Evolutionary conservation across 2,113 vertebrate genomes (phyloP).

Genomic region (Sphaerodactylus townsendi): DNA sequence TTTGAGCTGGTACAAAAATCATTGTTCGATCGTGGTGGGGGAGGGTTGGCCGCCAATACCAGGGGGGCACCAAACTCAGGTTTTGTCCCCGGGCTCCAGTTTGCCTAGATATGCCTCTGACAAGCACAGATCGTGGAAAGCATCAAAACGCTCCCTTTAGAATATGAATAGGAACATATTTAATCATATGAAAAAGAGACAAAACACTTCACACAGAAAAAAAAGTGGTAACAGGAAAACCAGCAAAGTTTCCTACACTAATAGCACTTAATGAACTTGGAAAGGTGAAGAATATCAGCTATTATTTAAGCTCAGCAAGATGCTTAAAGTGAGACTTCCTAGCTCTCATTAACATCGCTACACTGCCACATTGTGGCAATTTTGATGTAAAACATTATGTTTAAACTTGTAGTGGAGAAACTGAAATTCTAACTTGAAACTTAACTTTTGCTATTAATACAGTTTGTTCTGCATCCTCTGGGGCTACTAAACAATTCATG

Average conservation of each 20-base stretch:
- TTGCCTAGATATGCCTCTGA: too few relatives aligned
- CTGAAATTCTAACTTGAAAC: neutral
- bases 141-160: too few relatives aligned
- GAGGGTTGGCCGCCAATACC: too few relatives aligned
- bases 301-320: neutral
- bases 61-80: too few relatives aligned
- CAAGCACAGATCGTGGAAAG: neutral
- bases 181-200: neutral
- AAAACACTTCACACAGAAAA: neutral
- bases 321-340: neutral
- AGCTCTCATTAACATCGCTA: neutral
- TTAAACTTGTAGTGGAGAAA: neutral
- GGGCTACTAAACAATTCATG: neutral
- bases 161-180: too few relatives aligned
- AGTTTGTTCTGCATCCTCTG: neutral
- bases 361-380: conserved; percentile 17
- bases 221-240: neutral
- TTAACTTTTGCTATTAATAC: neutral
- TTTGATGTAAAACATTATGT: neutral
- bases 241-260: neutral
- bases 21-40: too few relatives aligned
- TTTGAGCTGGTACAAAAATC: too few relatives aligned
- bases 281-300: neutral
- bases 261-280: neutral
- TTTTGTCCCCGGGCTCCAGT: too few relatives aligned